These are phyloP conservation scores for Cantharis lateralis DNA, from an alignment of 2,888 invertebrate species.

Conservation along the genomic window DNA sequence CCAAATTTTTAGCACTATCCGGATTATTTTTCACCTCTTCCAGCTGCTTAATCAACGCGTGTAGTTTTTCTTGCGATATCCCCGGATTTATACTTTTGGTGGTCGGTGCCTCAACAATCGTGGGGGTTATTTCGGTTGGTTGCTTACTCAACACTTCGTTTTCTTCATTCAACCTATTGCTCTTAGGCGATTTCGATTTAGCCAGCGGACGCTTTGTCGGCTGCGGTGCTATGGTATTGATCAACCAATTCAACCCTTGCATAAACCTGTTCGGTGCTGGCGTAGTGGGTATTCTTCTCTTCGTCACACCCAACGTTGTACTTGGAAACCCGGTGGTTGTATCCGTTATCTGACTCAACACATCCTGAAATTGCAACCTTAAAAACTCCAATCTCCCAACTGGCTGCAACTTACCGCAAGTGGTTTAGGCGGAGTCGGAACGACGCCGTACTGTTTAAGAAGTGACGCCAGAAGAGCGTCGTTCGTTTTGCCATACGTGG, in stretches of 20 bases:
- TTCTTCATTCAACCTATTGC: slow-evolving; percentile 14
- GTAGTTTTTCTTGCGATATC: slow-evolving; percentile 45
- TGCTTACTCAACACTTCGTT: slow-evolving; percentile 15
- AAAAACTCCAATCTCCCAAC: not conserved
- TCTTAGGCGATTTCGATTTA: slow-evolving; percentile 31
- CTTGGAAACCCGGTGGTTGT: slow-evolving; percentile 33
- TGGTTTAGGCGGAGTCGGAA: slow-evolving; percentile 70
- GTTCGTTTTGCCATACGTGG: slow-evolving; percentile 64
- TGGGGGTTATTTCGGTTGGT: slow-evolving; percentile 47
- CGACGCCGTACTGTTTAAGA: slow-evolving; percentile 73
- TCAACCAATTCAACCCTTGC: slow-evolving; percentile 53
- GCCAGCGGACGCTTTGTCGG: slow-evolving; percentile 30
- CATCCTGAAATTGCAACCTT: not conserved
- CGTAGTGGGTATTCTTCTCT: slow-evolving; percentile 43
- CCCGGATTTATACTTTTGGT: slow-evolving; percentile 33
- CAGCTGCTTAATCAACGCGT: slow-evolving; percentile 47
- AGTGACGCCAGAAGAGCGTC: slow-evolving; percentile 73
- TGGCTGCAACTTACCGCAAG: slow-evolving; percentile 59
- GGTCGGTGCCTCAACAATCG: slow-evolving; percentile 43
- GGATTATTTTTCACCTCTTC: slow-evolving; percentile 52
- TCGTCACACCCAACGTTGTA: slow-evolving; percentile 33
- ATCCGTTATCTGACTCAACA: not conserved
- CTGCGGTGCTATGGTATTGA: slow-evolving; percentile 47
- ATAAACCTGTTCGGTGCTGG: slow-evolving; percentile 54
- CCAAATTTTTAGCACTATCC: slow-evolving; percentile 43